phyloP scores from a whole-genome alignment of 1,140 invertebrate species.

The Aphaenogaster floridana region DNA sequence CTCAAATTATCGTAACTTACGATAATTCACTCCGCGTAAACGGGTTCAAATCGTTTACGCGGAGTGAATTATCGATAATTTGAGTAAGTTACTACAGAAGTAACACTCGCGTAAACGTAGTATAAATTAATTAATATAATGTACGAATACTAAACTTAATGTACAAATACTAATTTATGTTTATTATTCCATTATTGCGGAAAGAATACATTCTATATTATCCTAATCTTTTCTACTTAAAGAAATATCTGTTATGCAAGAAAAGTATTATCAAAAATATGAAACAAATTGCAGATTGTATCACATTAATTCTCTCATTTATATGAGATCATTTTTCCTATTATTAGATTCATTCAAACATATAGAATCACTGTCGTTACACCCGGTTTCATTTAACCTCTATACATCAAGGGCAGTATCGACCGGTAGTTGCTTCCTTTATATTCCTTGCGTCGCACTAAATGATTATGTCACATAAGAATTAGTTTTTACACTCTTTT shows the following conservation, averaged over 20 bases:
- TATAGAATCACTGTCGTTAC: background rate
- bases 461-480: background rate
- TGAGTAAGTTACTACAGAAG: no score
- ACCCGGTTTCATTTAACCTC: constrained; percentile 13
- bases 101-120: no score
- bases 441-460: constrained; percentile 3
- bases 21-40: no score
- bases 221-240: background rate
- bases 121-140: background rate
- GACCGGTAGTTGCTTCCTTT: constrained; percentile 36
- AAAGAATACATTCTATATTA: background rate
- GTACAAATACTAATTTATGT: background rate
- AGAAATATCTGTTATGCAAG: background rate
- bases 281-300: background rate
- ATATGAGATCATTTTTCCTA: background rate
- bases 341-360: background rate
- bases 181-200: background rate
- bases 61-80: no score
- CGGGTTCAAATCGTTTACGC: no score
- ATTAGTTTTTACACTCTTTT: background rate
- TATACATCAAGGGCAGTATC: constrained; percentile 54
- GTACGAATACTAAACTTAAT: background rate
- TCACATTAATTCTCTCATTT: background rate
- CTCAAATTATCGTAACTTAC: no score
- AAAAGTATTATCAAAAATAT: background rate